A percentile compares a stretch with the other conserved stretches of the same genome.
Evolutionary conservation across 2,888 invertebrate genomes (phyloP).

Genomic region (Synanthedon vespiformis): DNA sequence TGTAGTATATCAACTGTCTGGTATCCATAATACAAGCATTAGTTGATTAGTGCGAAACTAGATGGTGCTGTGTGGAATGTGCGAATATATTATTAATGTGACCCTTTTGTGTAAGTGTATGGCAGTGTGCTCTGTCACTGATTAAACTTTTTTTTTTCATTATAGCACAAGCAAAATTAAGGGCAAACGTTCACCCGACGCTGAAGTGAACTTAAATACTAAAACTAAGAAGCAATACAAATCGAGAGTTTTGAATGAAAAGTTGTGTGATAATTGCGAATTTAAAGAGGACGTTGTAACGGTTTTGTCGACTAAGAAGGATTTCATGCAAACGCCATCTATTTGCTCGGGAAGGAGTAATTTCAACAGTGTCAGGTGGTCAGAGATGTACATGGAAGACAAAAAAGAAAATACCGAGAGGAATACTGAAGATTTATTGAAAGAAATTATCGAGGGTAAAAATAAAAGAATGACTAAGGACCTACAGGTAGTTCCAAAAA

Average conservation of each 20-base stretch:
- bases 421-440: slow-evolving; percentile 7
- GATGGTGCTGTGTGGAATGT: too few species aligned
- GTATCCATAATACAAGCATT: too few species aligned
- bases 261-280: too few species aligned
- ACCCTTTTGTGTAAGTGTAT: too few species aligned
- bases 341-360: slow-evolving; percentile 14
- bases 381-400: slow-evolving; percentile 6
- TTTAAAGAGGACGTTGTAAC: slow-evolving; percentile 7
- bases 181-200: background rate
- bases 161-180: background rate
- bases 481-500: slow-evolving; percentile 14
- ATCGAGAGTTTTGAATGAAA: slow-evolving; percentile 19
- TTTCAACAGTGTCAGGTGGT: slow-evolving; percentile 1
- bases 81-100: too few species aligned
- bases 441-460: slow-evolving; percentile 15
- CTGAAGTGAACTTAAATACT: background rate
- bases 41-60: too few species aligned
- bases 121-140: too few species aligned
- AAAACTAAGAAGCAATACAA: slow-evolving; percentile 9
- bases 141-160: too few species aligned
- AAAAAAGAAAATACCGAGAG: background rate
- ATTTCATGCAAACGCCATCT: slow-evolving; percentile 28
- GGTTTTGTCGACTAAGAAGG: slow-evolving; percentile 1
- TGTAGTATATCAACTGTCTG: too few species aligned
- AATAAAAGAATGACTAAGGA: slow-evolving; percentile 10